phyloP scores from a whole-genome alignment of 2,797 vertebrate species.

The Potorous gilbertii region DNA sequence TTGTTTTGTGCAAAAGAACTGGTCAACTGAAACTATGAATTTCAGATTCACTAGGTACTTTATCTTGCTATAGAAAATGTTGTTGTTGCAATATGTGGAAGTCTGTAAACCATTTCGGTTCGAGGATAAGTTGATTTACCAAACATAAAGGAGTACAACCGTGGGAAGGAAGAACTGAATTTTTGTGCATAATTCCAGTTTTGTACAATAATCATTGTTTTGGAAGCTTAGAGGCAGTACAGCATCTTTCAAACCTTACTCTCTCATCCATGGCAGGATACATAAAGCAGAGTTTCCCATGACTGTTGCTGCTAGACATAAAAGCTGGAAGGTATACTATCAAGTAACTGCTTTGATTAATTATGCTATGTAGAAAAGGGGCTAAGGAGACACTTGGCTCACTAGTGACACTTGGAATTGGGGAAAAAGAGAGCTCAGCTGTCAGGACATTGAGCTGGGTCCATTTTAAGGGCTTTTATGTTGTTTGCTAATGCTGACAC shows the following conservation, averaged over 20 bases:
- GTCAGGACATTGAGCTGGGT: rapidly evolving
- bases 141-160: neutral
- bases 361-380: neutral
- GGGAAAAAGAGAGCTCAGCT: neutral
- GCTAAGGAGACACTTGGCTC: neutral
- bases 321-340: neutral
- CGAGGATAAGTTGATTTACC: neutral
- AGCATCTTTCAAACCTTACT: neutral
- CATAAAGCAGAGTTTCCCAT: rapidly evolving
- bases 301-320: neutral
- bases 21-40: neutral
- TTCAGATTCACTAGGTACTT: constrained; percentile 18
- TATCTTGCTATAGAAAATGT: neutral
- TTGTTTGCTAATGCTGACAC: neutral
- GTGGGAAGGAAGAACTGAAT: neutral
- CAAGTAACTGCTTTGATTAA: neutral
- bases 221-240: neutral
- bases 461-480: neutral
- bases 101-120: neutral
- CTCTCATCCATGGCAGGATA: neutral
- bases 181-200: neutral
- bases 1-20: constrained; percentile 3
- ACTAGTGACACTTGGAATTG: neutral
- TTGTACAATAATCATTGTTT: neutral
- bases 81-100: neutral